Conservation (phyloP, 2,888 invertebrate species). For the Stomorhina lunata region DNA sequence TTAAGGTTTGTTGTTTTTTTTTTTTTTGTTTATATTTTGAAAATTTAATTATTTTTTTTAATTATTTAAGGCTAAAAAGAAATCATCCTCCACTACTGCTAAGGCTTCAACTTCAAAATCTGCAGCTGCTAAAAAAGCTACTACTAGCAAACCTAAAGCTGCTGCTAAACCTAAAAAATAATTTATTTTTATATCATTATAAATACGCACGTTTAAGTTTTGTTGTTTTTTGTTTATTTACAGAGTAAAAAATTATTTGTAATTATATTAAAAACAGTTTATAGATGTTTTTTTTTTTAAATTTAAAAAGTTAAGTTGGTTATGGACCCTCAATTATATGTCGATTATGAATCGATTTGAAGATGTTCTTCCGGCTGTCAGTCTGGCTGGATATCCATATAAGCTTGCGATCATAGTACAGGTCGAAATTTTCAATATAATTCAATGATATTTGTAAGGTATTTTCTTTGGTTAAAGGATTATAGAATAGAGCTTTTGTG, state of each 20-base stretch:
- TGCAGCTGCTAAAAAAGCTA: conserved; percentile 53
- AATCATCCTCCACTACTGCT: conserved; percentile 60
- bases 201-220: conserved; percentile 46
- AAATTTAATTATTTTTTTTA: background rate
- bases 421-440: too few species aligned
- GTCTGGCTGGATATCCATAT: too few species aligned
- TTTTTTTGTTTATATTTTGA: background rate
- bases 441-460: too few species aligned
- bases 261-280: background rate
- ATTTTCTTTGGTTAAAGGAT: too few species aligned
- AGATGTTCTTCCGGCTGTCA: too few species aligned
- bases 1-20: conserved; percentile 82
- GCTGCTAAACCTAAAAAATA: conserved; percentile 73
- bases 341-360: too few species aligned
- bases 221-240: conserved; percentile 33
- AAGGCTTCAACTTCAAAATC: conserved; percentile 71
- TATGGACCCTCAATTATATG: too few species aligned
- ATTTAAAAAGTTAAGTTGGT: background rate
- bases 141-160: conserved; percentile 65
- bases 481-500: too few species aligned
- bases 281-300: background rate
- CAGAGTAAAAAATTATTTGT: conserved; percentile 41
- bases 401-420: too few species aligned
- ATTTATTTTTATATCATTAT: conserved; percentile 14
- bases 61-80: conserved; percentile 73